Conservation (phyloP, 1,140 invertebrate species). For the Penaeus japonicus region DNA sequence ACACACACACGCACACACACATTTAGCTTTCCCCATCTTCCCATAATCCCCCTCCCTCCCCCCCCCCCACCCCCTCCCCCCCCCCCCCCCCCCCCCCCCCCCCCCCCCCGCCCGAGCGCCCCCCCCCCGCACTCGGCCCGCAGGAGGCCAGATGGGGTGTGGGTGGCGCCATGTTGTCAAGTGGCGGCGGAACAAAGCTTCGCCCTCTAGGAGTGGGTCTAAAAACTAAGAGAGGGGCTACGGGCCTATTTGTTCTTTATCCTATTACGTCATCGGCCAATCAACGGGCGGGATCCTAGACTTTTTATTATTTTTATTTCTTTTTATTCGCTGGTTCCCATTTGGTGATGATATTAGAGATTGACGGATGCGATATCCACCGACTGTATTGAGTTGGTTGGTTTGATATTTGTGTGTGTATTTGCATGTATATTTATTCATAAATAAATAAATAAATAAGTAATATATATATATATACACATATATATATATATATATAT, state of each 20-base stretch:
- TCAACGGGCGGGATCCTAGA: background rate
- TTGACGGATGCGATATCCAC: background rate
- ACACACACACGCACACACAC: too few species aligned
- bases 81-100: background rate
- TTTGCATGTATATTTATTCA: background rate
- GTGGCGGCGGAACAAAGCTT: constrained; percentile 4
- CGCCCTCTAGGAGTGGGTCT: background rate
- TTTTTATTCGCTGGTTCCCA: background rate
- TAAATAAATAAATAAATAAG: background rate
- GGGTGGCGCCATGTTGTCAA: constrained; percentile 28
- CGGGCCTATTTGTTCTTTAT: constrained; percentile 35
- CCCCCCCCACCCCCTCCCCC: background rate
- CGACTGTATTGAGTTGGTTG: background rate
- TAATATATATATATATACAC: background rate
- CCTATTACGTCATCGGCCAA: constrained; percentile 29
- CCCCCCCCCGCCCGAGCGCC: background rate
- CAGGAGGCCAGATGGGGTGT: constrained; percentile 21
- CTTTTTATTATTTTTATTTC: background rate
- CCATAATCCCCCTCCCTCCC: too few species aligned
- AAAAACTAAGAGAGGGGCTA: constrained; percentile 17
- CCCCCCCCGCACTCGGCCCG: background rate
- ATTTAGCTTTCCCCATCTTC: too few species aligned
- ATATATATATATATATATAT: background rate
- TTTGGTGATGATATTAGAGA: constrained; percentile 24
- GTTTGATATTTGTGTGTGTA: background rate